A percentile compares a stretch with the other conserved stretches of the same genome.
These are phyloP conservation scores for Eubucco bourcierii DNA, from an alignment of 2,113 vertebrate genomes.

Conservation along the genomic window DNA sequence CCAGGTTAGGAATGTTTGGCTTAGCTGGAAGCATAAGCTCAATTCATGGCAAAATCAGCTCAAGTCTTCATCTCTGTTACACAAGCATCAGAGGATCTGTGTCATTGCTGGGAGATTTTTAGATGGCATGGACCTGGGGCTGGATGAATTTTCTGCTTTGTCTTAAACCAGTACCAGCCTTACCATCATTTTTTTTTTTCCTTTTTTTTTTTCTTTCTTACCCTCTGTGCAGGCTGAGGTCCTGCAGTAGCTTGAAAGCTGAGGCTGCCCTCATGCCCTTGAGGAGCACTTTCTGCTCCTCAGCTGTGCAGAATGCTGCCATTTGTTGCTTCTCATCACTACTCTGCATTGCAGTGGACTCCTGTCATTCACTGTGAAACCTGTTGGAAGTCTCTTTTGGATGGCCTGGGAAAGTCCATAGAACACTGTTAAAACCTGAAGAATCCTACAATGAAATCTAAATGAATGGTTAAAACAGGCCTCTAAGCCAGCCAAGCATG, in stretches of 20 bases:
- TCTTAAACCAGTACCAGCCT: background rate
- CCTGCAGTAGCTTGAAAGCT: constrained; percentile 1
- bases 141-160: background rate
- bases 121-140: background rate
- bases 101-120: background rate
- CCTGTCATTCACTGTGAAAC: constrained; percentile 15
- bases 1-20: background rate
- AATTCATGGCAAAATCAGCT: background rate
- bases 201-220: background rate
- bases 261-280: constrained; percentile 28
- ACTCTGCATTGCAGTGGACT: constrained; percentile 60
- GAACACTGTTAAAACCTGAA: constrained; percentile 41
- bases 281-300: constrained; percentile 56
- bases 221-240: background rate
- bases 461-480: constrained; percentile 21
- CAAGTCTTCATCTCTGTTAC: background rate
- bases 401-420: constrained; percentile 12
- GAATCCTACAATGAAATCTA: constrained; percentile 17
- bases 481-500: background rate
- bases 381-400: constrained; percentile 30
- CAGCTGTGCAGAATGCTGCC: constrained; percentile 50
- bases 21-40: background rate
- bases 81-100: background rate
- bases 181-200: background rate
- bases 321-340: constrained; percentile 45